Evolutionary conservation across 2,888 invertebrate genomes (phyloP).

Genomic region (Eupithecia subfuscata): DNA sequence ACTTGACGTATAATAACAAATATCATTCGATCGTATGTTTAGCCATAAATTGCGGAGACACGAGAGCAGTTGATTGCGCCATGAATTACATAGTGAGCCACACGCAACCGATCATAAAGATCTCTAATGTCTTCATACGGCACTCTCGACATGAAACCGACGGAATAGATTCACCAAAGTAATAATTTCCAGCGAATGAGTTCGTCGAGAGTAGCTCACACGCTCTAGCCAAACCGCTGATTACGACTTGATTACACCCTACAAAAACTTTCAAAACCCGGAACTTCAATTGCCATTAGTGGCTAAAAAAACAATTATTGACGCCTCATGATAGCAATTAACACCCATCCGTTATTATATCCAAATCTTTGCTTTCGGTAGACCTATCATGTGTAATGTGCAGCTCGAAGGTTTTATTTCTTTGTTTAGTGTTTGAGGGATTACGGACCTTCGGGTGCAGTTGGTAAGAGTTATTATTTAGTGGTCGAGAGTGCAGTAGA

Average conservation of each 20-base stretch:
- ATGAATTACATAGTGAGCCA: slow-evolving; percentile 69
- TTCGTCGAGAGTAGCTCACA: slow-evolving; percentile 72
- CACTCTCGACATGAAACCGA: slow-evolving; percentile 64
- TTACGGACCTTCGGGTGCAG: slow-evolving; percentile 54
- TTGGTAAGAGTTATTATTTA: slow-evolving; percentile 55
- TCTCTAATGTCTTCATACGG: slow-evolving; percentile 80
- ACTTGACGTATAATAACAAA: slow-evolving; percentile 50
- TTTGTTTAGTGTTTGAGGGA: slow-evolving; percentile 40
- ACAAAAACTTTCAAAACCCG: slow-evolving; percentile 82
- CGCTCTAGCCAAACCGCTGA: slow-evolving; percentile 77
- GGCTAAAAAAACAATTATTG: slow-evolving; percentile 80
- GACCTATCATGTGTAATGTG: slow-evolving; percentile 70
- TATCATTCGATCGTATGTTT: slow-evolving; percentile 60
- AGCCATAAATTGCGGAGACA: slow-evolving; percentile 68
- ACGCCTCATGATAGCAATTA: slow-evolving; percentile 82
- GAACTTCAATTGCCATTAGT: slow-evolving; percentile 79
- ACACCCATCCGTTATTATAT: slow-evolving; percentile 80
- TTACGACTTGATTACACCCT: slow-evolving; percentile 79
- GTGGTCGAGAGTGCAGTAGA: slow-evolving; percentile 49
- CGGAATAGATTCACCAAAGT: slow-evolving; percentile 68
- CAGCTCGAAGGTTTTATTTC: slow-evolving; percentile 52
- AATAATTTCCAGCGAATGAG: slow-evolving; percentile 72
- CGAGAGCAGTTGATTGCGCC: slow-evolving; percentile 68
- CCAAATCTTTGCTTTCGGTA: slow-evolving; percentile 76
- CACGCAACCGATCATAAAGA: slow-evolving; percentile 78